Conservation (phyloP, 2,113 vertebrate species). For the Falco punctatus region DNA sequence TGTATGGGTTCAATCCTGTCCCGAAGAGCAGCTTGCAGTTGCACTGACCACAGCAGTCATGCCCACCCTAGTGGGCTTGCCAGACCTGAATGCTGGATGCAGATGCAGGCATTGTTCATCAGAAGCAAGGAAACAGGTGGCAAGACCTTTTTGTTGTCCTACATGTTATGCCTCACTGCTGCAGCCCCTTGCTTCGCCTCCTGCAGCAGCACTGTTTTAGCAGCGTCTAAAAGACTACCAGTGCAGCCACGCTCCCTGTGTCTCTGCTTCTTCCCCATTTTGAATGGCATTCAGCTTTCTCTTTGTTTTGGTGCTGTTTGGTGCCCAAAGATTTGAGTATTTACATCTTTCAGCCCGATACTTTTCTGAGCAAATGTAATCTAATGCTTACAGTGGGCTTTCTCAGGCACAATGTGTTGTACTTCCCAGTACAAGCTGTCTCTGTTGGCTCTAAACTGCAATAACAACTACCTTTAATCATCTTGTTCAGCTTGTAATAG, state of each 20-base stretch:
- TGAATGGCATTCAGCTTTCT: neutral
- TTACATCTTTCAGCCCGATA: neutral
- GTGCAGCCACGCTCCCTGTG: neutral
- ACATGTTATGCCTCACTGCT: neutral
- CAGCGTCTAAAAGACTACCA: neutral
- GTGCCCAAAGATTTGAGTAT: neutral
- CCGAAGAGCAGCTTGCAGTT: neutral
- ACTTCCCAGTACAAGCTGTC: conserved; percentile 33
- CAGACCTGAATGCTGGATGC: neutral
- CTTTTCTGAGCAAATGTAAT: neutral
- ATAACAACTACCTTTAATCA: conserved; percentile 54
- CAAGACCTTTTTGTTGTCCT: neutral
- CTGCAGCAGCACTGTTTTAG: neutral
- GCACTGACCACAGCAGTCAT: neutral
- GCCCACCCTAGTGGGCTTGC: neutral
- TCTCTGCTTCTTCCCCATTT: neutral
- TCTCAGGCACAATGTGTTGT: conserved; percentile 1
- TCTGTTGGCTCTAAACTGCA: conserved; percentile 35
- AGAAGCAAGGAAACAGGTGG: neutral
- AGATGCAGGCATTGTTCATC: neutral
- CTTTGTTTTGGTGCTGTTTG: neutral
- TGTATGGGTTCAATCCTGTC: neutral
- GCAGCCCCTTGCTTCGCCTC: neutral
- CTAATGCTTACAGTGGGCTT: conserved; percentile 6
- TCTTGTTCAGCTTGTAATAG: neutral